These are phyloP conservation scores for Antheraea mylitta DNA, from an alignment of 1,140 invertebrate genomes.

Conservation along the genomic window DNA sequence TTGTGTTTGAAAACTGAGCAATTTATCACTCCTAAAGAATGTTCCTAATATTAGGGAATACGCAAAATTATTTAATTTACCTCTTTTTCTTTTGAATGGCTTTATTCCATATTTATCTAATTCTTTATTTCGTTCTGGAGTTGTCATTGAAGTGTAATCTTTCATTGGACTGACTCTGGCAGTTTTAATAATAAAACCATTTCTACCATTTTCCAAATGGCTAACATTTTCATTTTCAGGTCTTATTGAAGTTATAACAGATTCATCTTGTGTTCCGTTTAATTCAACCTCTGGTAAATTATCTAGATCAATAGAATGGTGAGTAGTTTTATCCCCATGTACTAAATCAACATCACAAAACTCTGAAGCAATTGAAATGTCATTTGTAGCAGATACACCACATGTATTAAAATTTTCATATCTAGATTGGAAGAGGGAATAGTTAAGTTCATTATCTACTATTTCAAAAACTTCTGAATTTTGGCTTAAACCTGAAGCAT, in stretches of 20 bases:
- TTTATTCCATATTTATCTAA: slow-evolving; percentile 80
- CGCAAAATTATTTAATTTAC: slow-evolving; percentile 32
- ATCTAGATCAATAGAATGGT: not conserved
- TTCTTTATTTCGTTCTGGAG: slow-evolving; percentile 75
- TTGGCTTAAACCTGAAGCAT: slow-evolving; percentile 31
- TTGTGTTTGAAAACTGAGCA: not conserved
- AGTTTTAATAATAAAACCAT: slow-evolving; percentile 73
- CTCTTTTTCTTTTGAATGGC: slow-evolving; percentile 79
- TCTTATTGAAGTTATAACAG: no score
- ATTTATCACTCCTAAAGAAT: no score
- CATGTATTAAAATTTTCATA: slow-evolving; percentile 37
- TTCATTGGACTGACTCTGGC: slow-evolving; percentile 76
- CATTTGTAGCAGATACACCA: not conserved
- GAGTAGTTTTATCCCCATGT: no score
- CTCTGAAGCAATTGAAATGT: no score
- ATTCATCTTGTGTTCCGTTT: no score
- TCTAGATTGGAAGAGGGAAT: slow-evolving; percentile 47
- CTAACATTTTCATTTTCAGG: no score
- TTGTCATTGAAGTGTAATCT: slow-evolving; percentile 77
- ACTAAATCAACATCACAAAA: no score
- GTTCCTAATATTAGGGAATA: no score
- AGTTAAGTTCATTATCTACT: slow-evolving; percentile 65
- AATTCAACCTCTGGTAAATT: slow-evolving; percentile 7
- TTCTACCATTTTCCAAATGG: slow-evolving; percentile 44
- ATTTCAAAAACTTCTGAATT: slow-evolving; percentile 51